Evolutionary conservation across 2,113 vertebrate genomes (phyloP), one percentile per base, ranked within the genome.

Genomic region (Nothoprocta pentlandii): DNA sequence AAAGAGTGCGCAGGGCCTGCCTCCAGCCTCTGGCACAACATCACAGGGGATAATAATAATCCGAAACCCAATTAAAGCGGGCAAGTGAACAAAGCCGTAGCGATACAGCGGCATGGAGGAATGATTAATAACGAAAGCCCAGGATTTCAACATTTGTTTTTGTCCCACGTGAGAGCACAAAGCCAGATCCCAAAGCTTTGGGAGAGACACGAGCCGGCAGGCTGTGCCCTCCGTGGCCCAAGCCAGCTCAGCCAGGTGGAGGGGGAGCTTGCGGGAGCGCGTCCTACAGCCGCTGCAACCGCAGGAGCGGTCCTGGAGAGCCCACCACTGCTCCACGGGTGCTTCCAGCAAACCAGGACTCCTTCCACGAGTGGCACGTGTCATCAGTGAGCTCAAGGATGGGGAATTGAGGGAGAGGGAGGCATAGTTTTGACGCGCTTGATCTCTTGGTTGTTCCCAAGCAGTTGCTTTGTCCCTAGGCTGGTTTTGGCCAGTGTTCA

Each of bases 21-120:
- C 94, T 84, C 91, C 85, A 94, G 77, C 68, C 69, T 75, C 87
- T 94, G 94, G 94, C 93, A 95, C 81, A 80, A 84, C 76, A 91
- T 95, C 94, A 95, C 79, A 97, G 85, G 73, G 73, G 41, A 70
- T 67, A 16, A 58, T 75, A 49, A 32, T 63, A 54, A 85, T 83
- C 71, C 3, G 1, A 95, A 94, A 87, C 93, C 76, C 46, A 92
- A 92, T 90, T 91, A 91, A 87, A 94, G 82, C 82, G n/a, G 5
- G 87, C 73, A 54, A 59, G 87, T 6, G 7, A 95, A 67, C 41
- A 92, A 64, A 85, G 85, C 73, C 61, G 82, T 32, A 7, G 81
- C 1, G 79, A 89, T 36, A 46, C 62, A 81, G 63, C 10, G 3
- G 79, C 64, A 59, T 22, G 51, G 39, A 77, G 71, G 85, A 87